Evolutionary conservation across 2,888 invertebrate species (phyloP).

Genomic region (Sarcophaga rosellei): DNA sequence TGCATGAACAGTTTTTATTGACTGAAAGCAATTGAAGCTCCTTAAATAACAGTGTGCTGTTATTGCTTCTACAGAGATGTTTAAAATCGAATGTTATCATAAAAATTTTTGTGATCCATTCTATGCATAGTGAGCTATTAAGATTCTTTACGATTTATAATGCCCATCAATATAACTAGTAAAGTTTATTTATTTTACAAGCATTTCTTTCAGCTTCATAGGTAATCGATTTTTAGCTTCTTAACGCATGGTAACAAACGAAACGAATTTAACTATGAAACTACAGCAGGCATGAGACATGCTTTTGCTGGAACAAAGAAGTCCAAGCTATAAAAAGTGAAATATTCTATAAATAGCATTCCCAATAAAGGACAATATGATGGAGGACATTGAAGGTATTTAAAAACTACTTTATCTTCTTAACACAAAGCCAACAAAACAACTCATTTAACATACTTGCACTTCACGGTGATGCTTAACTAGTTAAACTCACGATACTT

Average conservation of each 20-base stretch:
- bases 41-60: too few species aligned
- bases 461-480: slow-evolving; percentile 42
- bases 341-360: neutral
- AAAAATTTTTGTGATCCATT: too few species aligned
- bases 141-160: too few species aligned
- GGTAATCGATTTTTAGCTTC: too few species aligned
- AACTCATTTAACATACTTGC: slow-evolving; percentile 66
- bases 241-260: neutral
- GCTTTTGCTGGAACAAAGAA: slow-evolving; percentile 2
- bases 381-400: slow-evolving; percentile 10
- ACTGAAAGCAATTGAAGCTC: too few species aligned
- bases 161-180: too few species aligned
- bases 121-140: too few species aligned
- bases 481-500: slow-evolving; percentile 45
- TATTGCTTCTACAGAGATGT: too few species aligned
- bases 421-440: slow-evolving; percentile 57
- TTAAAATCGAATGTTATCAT: too few species aligned
- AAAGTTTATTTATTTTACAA: too few species aligned
- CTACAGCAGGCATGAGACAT: neutral
- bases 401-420: slow-evolving; percentile 64
- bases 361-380: slow-evolving; percentile 27
- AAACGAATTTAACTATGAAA: slow-evolving; percentile 31
- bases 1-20: too few species aligned
- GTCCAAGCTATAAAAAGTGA: neutral
- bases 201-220: too few species aligned